Evolutionary conservation across 2,797 vertebrate genomes (phyloP).

Genomic region (Myripristis murdjan): DNA sequence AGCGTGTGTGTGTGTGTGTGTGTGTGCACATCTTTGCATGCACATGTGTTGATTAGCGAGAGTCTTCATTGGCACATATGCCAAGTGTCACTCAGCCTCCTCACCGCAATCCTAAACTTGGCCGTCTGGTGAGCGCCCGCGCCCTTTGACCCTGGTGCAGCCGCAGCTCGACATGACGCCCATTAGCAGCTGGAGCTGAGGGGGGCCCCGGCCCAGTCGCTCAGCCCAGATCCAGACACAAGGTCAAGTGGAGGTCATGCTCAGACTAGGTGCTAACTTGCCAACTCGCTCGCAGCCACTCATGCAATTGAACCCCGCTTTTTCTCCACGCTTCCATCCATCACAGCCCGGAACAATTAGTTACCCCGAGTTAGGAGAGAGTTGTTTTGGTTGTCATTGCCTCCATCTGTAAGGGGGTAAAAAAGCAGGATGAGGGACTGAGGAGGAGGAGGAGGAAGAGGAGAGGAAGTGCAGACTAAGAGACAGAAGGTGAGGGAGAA

Average conservation of each 20-base stretch:
- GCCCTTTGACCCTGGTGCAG: conserved; percentile 76
- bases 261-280: conserved; percentile 96
- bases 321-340: conserved; percentile 60
- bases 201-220: conserved; percentile 54
- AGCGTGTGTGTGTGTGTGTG: conserved; percentile 17
- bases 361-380: conserved; percentile 83
- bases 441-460: conserved; percentile 2
- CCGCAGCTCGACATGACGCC: conserved; percentile 83
- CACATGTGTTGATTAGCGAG: conserved; percentile 47
- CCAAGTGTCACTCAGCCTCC: conserved; percentile 87
- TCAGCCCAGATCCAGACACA: conserved; percentile 73
- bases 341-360: conserved; percentile 90
- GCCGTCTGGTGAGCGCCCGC: conserved; percentile 71
- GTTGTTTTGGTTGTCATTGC: conserved; percentile 66
- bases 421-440: conserved; percentile 23
- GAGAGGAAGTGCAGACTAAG: background rate
- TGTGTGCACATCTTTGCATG: background rate
- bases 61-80: conserved; percentile 85
- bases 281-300: conserved; percentile 96
- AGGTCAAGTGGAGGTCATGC: conserved; percentile 90
- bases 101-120: conserved; percentile 88
- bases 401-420: conserved; percentile 84
- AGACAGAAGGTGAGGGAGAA: conserved; percentile 46
- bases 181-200: conserved; percentile 86
- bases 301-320: conserved; percentile 84